phyloP scores from a whole-genome alignment of 2,797 vertebrate genomes.

The Polyboroides typus region DNA sequence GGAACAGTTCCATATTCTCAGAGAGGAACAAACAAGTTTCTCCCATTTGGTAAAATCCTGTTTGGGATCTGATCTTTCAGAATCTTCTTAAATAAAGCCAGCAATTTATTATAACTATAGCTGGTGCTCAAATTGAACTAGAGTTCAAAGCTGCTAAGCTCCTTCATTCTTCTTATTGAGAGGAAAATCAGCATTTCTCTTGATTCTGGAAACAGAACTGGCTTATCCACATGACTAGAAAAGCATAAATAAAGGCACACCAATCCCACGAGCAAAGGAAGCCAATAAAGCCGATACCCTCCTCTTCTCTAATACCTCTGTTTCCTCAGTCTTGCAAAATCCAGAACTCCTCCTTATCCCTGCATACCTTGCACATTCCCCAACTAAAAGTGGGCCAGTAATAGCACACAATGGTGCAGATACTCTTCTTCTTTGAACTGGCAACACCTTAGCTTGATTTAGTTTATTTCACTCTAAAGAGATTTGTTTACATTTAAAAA shows the following conservation, averaged over 20 bases:
- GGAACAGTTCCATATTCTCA: not conserved
- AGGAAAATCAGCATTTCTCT: not conserved
- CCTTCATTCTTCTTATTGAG: not conserved
- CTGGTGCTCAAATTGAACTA: not conserved
- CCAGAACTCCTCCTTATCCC: not conserved
- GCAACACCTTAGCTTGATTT: not conserved
- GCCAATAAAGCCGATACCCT: not conserved
- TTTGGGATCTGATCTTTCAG: not conserved
- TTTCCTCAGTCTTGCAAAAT: not conserved
- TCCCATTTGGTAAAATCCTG: not conserved
- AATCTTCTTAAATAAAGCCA: not conserved
- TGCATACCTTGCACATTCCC: not conserved
- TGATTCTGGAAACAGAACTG: not conserved
- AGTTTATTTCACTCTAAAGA: not conserved
- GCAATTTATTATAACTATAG: not conserved
- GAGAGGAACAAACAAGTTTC: not conserved
- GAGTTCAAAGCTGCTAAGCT: constrained; percentile 3
- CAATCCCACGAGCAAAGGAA: not conserved
- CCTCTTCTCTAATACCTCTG: not conserved
- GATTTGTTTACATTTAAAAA: not conserved
- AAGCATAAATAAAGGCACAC: not conserved
- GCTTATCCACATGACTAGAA: not conserved
- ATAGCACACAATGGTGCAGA: not conserved
- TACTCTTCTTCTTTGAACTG: not conserved
- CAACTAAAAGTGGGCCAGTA: not conserved